Percentiles rank a stretch among this genome's conserved stretches.
phyloP scores from a whole-genome alignment of 2,797 vertebrate species.

The Tragelaphus oryx region DNA sequence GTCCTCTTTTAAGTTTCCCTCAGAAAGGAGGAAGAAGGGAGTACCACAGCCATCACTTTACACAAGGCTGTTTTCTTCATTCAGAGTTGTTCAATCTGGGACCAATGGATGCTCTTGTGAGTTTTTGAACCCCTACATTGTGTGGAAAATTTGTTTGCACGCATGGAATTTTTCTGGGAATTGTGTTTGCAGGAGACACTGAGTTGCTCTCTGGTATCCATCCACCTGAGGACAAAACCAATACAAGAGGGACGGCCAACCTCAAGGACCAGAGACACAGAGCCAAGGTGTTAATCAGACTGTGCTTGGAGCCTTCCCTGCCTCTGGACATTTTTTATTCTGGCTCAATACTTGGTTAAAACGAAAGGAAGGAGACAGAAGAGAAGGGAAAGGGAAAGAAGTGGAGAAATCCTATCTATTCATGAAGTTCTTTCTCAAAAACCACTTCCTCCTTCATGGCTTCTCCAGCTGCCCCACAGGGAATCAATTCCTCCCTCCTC shows the following conservation, averaged over 20 bases:
- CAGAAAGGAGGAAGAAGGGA: not conserved
- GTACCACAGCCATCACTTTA: too few species aligned
- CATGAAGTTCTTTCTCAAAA: not conserved
- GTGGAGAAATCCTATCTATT: not conserved
- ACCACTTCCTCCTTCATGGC: not conserved
- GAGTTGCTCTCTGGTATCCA: not conserved
- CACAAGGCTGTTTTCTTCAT: not conserved
- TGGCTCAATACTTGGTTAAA: not conserved
- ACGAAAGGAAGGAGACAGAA: not conserved
- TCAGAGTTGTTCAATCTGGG: not conserved
- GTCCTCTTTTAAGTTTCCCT: not conserved
- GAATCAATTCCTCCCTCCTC: not conserved
- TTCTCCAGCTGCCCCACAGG: not conserved
- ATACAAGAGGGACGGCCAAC: not conserved
- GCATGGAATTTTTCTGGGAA: not conserved
- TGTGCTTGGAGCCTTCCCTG: not conserved
- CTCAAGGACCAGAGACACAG: not conserved
- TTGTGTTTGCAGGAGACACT: not conserved
- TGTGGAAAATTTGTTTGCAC: not conserved
- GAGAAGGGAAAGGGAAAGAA: constrained; percentile 33
- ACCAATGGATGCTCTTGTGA: not conserved
- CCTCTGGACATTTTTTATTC: not conserved
- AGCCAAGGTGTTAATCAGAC: not conserved
- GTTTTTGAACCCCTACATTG: not conserved
- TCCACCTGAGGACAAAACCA: not conserved